A percentile compares a stretch with the other conserved stretches of the same genome.
Conservation (phyloP, 2,797 vertebrate genomes). For the Clamator glandarius region DNA sequence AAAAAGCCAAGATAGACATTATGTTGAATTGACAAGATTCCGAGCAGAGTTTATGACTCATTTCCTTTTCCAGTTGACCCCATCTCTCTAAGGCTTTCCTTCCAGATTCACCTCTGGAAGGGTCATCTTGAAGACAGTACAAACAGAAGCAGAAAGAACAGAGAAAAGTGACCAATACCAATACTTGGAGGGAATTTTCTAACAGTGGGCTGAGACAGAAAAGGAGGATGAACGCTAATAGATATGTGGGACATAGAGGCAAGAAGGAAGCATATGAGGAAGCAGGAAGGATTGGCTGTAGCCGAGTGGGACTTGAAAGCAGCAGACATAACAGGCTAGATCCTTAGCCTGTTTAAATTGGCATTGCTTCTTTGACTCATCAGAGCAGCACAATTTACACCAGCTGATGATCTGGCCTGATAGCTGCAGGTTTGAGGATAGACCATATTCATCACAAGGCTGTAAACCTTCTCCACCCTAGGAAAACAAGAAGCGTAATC, state of each 20-base stretch:
- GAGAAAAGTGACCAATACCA: neutral
- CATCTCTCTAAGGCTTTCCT: neutral
- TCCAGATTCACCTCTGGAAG: neutral
- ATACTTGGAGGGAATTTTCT: neutral
- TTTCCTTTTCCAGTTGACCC: neutral
- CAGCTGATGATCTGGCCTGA: conserved; percentile 8
- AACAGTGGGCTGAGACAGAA: neutral
- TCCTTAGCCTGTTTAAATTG: conserved; percentile 14
- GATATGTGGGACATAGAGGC: neutral
- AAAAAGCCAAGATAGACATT: neutral
- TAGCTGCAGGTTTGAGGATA: neutral
- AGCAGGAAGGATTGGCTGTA: neutral
- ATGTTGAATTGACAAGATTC: neutral
- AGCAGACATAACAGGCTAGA: neutral
- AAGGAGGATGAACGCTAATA: neutral
- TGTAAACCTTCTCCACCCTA: conserved; percentile 28
- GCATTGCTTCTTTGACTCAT: neutral
- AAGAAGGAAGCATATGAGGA: neutral
- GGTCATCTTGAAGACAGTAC: neutral
- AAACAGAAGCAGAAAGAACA: neutral
- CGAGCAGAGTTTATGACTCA: neutral
- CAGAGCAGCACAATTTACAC: conserved; percentile 17
- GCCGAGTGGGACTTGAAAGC: neutral
- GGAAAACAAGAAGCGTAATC: conserved; percentile 46
- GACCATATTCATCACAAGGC: neutral